phyloP scores from a whole-genome alignment of 2,797 vertebrate species.

The Neomorphus geoffroyi region DNA sequence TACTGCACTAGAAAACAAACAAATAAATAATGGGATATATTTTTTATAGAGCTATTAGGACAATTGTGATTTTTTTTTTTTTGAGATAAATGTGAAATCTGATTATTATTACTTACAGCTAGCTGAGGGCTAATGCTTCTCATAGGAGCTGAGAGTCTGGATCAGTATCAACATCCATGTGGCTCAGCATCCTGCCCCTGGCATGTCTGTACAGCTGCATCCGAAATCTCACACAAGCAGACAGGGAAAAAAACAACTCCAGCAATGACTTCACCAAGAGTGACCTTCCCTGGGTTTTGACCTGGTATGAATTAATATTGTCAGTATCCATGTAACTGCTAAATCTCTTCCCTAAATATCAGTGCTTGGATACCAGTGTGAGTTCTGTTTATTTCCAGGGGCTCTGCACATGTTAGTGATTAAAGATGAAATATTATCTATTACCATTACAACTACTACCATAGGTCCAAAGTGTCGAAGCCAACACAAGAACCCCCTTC shows the following conservation, averaged over 20 bases:
- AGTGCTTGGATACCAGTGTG: not conserved
- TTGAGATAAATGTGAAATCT: not conserved
- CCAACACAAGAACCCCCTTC: not conserved
- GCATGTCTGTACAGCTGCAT: not conserved
- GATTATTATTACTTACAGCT: not conserved
- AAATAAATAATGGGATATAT: not conserved
- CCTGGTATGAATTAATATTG: not conserved
- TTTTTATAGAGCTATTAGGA: not conserved
- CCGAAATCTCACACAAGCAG: not conserved
- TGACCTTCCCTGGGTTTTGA: not conserved
- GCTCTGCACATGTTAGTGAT: not conserved
- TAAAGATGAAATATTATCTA: not conserved
- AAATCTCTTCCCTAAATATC: not conserved
- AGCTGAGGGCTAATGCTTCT: not conserved
- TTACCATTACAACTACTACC: not conserved
- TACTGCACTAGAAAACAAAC: not conserved
- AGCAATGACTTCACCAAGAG: not conserved
- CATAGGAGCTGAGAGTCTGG: not conserved
- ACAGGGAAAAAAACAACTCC: not conserved
- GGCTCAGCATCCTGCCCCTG: not conserved
- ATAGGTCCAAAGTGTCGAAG: not conserved
- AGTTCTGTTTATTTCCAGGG: not conserved
- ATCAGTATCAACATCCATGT: fast-evolving
- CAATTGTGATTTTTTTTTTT: not conserved
- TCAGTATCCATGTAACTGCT: not conserved